These are phyloP conservation scores for Lampropteryx suffumata DNA, from an alignment of 2,888 invertebrate genomes.

Conservation along the genomic window DNA sequence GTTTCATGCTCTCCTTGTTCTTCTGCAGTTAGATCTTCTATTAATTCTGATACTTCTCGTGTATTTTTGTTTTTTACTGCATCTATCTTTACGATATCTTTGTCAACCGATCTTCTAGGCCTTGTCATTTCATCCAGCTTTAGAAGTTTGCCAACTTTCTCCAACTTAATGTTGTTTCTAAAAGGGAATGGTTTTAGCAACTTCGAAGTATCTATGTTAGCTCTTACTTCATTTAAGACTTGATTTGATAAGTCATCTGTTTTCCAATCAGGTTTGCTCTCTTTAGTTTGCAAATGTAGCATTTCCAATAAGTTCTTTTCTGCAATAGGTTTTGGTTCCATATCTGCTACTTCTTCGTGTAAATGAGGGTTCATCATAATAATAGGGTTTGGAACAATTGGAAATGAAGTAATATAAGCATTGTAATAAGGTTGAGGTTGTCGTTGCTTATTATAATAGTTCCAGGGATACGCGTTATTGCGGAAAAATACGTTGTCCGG, in stretches of 20 bases:
- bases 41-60: neutral
- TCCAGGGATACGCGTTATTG: slow-evolving; percentile 43
- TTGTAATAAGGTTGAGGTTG: slow-evolving; percentile 37
- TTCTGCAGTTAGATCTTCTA: neutral
- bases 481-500: slow-evolving; percentile 23
- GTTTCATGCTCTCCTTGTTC: slow-evolving; percentile 42
- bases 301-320: slow-evolving; percentile 17
- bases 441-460: slow-evolving; percentile 38
- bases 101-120: slow-evolving; percentile 42
- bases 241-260: slow-evolving; percentile 55
- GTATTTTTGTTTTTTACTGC: neutral
- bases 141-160: slow-evolving; percentile 60
- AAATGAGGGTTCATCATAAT: slow-evolving; percentile 40
- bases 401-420: slow-evolving; percentile 28
- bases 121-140: slow-evolving; percentile 56
- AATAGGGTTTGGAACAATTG: slow-evolving; percentile 29
- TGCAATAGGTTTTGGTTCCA: slow-evolving; percentile 11
- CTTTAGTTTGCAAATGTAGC: slow-evolving; percentile 22
- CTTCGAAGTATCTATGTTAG: slow-evolving; percentile 54
- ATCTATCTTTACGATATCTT: slow-evolving; percentile 28
- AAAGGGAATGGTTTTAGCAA: slow-evolving; percentile 50
- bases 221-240: slow-evolving; percentile 61
- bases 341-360: slow-evolving; percentile 15
- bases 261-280: slow-evolving; percentile 54
- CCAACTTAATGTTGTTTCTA: slow-evolving; percentile 61